Base-by-base conservation (phyloP, 2,797 vertebrate genomes). In the Sebastes reedi region DNA sequence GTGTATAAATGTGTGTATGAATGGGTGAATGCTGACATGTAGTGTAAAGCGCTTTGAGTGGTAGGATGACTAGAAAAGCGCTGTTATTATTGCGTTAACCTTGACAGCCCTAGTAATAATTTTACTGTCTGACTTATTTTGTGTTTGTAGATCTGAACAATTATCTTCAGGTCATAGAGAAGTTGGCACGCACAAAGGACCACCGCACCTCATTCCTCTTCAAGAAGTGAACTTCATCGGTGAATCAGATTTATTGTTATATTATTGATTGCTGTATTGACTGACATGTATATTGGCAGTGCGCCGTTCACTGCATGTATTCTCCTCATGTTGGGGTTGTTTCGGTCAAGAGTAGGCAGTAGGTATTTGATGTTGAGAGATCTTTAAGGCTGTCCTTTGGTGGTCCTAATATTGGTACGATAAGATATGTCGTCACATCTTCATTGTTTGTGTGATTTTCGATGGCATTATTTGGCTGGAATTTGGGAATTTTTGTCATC, bases 401-500 rank as follows among this genome's bases (percentile, higher is more conserved):
- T 50, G 46, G 18, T 50, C 46, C 0, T 50, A n/a, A 52, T n/a
- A 0, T 0, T 52, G 20, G 0, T n/a, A 52, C 9, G 50, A n/a
- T 52, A 52, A n/a, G 50, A 52, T 46, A 8, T 0, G 46, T 52
- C 20, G 1, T 10, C 50, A 52, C 4, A 50, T 50, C 20, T 20
- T 52, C 1, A 52, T 52, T n/a, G 20, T 52, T 52, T 52, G 50
- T n/a, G 50, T 10, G 50, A 52, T 52, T 52, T 52, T 52, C 2
- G 16, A 50, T 50, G 0, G 42, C 42, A 46, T 46, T 46, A 46
- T 46, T 46, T 46, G 42, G 46, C 18, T 50, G 18, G 46, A 50
- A 20, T 50, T 50, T 2, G 0, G 0, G 2, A 16, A 16, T 42
- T 42, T 42, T 42, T 46, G 6, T 39, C 12, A 39, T 13, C 12